Base-by-base conservation (phyloP, 2,113 vertebrate genomes). In the Ameiurus melas region DNA sequence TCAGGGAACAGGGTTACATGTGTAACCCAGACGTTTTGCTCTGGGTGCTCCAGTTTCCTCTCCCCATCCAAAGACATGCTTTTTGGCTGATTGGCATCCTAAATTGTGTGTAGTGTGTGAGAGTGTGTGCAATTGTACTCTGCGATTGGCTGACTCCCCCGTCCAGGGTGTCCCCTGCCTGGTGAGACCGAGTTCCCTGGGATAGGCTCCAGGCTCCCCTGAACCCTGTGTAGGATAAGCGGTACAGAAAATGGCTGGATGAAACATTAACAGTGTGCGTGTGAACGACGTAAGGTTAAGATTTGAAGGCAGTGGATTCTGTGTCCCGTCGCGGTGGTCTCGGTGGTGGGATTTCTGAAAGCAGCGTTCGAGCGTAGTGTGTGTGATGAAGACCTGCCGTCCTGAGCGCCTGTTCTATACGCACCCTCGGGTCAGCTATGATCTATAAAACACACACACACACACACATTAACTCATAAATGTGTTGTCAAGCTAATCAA, bases 351-450 rank as follows among this genome's bases (percentile, higher is more conserved):
- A 99, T 94, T 86, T 94, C 94, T 39, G 96, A 95, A 58, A 99
- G 90, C 55, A 97, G 90, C 80, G 96, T 94, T 93, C 94, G 95
- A 62, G 97, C 97, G 25, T 99, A 99, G 53, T 70, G 92, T 10
- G 96, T 95, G 87, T 94, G 93, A 77, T 98, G 97, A 92, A 99
- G 96, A 82, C 97, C 97, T 36, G 96, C 97, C 88, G 96, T 95
- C 77, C 97, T 95, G 47, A 99, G 96, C 2, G 97, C 97, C 66
- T 96, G 94, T 90, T 99, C 97, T 0, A 97, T 92, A 79, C 97
- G 96, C 73, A 99, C 91, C 90, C 98, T 96, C 13, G 96, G 97
- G 90, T 99, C 98, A 89, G 97, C 96, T 91, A 97, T 92, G 85
- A 99, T 96, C 98, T 99, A 95, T 86, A 91, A 89, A 90, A 93